Evolutionary conservation across 2,797 vertebrate species (phyloP), one percentile per base, ranked within the genome.

Genomic region (Diceros bicornis): DNA sequence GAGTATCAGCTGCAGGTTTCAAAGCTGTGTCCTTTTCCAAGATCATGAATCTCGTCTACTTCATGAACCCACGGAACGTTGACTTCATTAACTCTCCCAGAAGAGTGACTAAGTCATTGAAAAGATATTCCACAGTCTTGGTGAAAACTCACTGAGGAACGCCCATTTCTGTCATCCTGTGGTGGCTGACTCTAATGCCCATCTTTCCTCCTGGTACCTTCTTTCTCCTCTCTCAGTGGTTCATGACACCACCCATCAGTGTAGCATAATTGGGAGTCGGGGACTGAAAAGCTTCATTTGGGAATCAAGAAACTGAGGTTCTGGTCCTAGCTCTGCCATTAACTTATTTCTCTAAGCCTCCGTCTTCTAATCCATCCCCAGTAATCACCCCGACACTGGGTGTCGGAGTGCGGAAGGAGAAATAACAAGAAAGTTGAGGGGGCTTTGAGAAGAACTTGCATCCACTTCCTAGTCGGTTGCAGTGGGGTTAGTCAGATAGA

Each of bases 41-140:
- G 91, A 75, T 69, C 44, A 87, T 23, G n/a, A 84, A n/a, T 94
- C 59, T 96, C 17, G 71, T 34, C 41, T 55, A 87, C 13, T 64
- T 96, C 75, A 81, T 77, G 41, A 89, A 41, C 44, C 29, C 47
- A 64, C 47, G 23, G 37, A 89, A 14, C 41, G 41, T 64, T 57
- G 32, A 64, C n/a, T 71, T 89, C 18, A 72, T 68, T 81, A 81
- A 69, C 55, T 74, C 32, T 89, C 55, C 55, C 61, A 66, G 66
- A 91, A 69, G 4, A 95, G 16, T 27, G 77, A 52, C 14, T 41
- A 77, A 68, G 29, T 85, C 10, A 62, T 47, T 77, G 41, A 91
- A 44, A 79, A 68, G 29, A n/a, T 57, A 68, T 64, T 52, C 90
- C 34, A 23, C 79, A 47, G 6, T 69, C 77, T 89, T 62, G 21